A percentile compares a stretch with the other conserved stretches of the same genome.
These are phyloP conservation scores for Cladorhizidae sp. DNA, from an alignment of 37 sponge, comb jelly and placozoan genomes.

Conservation along the genomic window DNA sequence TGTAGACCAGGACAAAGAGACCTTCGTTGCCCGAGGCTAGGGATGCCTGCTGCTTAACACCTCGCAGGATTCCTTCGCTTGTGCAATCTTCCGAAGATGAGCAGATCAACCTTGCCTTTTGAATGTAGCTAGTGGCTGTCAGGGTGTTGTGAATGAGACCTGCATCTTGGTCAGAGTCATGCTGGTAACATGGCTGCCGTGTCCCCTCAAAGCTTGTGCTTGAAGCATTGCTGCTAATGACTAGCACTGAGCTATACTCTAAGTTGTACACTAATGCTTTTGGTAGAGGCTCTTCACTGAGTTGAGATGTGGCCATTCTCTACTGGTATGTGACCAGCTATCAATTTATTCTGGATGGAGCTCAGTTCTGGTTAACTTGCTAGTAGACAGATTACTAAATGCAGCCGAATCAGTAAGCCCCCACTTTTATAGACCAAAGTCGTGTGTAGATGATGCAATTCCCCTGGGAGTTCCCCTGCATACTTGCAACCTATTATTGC, in stretches of 20 bases:
- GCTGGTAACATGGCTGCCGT: background rate
- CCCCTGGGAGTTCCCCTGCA: too few species aligned
- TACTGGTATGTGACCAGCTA: too few species aligned
- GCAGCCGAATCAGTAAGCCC: too few species aligned
- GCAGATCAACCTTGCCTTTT: background rate
- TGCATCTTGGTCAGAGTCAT: background rate
- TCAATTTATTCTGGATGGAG: too few species aligned
- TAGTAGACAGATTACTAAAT: too few species aligned
- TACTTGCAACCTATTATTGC: too few species aligned
- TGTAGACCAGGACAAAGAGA: constrained; percentile 49
- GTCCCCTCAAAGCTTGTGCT: too few species aligned
- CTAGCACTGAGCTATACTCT: background rate
- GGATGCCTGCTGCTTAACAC: constrained; percentile 26
- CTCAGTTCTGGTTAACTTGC: too few species aligned
- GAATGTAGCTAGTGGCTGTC: background rate
- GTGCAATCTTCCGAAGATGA: constrained; percentile 16
- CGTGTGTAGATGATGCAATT: too few species aligned
- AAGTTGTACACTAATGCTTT: background rate
- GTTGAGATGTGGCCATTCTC: too few species aligned
- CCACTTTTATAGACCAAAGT: too few species aligned
- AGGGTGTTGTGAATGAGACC: background rate
- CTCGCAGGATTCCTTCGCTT: constrained; percentile 17
- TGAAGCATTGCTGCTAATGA: background rate
- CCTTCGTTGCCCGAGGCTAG: constrained; percentile 29
- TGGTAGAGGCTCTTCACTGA: background rate